A percentile compares a stretch with the other conserved stretches of the same genome.
Conservation (phyloP, 2,113 vertebrate species). For the Corvus moneduloides region DNA sequence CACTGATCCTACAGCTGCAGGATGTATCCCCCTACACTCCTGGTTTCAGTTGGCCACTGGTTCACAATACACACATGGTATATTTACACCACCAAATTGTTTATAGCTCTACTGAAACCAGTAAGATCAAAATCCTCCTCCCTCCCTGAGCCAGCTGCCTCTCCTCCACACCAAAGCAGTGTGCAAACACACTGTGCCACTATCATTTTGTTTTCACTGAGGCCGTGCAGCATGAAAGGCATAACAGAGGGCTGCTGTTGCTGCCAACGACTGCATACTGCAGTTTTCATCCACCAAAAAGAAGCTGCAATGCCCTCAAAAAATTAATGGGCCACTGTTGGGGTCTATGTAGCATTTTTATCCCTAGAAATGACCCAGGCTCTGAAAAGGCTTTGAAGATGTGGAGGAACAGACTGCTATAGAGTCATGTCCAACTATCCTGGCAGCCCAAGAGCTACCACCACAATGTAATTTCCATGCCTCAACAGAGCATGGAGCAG, state of each 20-base stretch:
- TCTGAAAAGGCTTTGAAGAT: background rate
- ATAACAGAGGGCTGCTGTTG: background rate
- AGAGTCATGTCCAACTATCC: background rate
- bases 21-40: background rate
- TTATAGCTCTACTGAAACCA: background rate
- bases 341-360: background rate
- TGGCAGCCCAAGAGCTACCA: background rate
- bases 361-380: background rate
- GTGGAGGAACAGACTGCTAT: background rate
- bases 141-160: background rate
- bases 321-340: background rate
- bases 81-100: background rate
- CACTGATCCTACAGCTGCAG: background rate
- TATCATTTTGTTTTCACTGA: background rate
- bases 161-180: background rate
- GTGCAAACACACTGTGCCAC: background rate
- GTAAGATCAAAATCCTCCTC: background rate
- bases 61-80: background rate
- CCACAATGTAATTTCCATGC: background rate
- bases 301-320: background rate
- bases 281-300: background rate
- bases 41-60: background rate
- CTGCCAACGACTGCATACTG: background rate
- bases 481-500: background rate
- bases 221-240: background rate